Evolutionary conservation across 2,888 invertebrate species (phyloP).

Genomic region (Eupithecia abbreviata): DNA sequence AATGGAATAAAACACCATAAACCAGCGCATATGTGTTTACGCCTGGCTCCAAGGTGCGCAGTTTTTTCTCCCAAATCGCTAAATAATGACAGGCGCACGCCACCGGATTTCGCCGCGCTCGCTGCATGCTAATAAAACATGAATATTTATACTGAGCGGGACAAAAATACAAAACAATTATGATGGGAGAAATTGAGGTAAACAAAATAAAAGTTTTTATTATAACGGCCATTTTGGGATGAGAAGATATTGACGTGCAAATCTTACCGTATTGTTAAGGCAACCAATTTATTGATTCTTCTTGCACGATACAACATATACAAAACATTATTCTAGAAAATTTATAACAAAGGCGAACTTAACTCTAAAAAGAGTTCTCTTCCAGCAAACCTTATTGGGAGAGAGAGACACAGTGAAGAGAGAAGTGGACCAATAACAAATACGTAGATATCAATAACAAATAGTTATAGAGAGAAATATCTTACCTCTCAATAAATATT

Average conservation of each 20-base stretch:
- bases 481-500: not conserved
- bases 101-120: constrained; percentile 59
- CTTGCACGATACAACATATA: too few relatives aligned
- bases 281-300: not conserved
- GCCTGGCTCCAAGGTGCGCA: constrained; percentile 62
- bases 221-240: constrained; percentile 9
- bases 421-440: not conserved
- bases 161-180: constrained; percentile 59
- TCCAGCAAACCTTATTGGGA: too few relatives aligned
- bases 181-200: constrained; percentile 27
- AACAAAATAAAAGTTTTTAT: constrained; percentile 9
- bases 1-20: constrained; percentile 27
- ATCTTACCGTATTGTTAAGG: not conserved
- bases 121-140: constrained; percentile 76
- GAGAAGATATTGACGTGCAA: not conserved
- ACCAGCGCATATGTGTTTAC: constrained; percentile 39
- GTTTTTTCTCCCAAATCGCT: constrained; percentile 79
- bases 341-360: too few relatives aligned
- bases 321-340: too few relatives aligned
- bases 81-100: constrained; percentile 78
- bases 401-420: too few relatives aligned
- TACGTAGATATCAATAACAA: too few relatives aligned
- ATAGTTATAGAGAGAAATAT: not conserved
- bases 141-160: constrained; percentile 80
- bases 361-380: too few relatives aligned